Evolutionary conservation across 2,797 vertebrate species (phyloP).

Genomic region (Petrocephalus schoutedeni): DNA sequence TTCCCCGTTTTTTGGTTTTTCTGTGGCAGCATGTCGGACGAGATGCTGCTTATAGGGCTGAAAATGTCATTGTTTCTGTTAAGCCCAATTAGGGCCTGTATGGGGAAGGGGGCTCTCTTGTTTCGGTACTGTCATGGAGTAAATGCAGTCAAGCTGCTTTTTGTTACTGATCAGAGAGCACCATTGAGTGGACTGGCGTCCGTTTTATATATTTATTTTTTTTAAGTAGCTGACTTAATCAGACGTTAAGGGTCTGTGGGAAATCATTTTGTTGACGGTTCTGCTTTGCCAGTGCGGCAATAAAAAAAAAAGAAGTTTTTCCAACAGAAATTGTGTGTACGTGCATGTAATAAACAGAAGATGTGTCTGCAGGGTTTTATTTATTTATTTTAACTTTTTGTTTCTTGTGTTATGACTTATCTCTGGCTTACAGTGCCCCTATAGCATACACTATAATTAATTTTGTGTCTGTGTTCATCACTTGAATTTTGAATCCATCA

Average conservation of each 20-base stretch:
- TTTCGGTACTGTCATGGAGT: constrained; percentile 52
- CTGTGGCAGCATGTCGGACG: constrained; percentile 14
- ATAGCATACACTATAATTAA: background rate
- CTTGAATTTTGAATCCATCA: constrained; percentile 2
- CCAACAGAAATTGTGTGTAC: background rate
- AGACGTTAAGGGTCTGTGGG: background rate
- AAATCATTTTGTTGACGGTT: background rate
- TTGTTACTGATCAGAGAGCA: constrained; percentile 23
- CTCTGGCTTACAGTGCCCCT: background rate
- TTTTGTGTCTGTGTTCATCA: background rate
- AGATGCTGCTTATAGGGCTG: constrained; percentile 52
- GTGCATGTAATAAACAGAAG: background rate
- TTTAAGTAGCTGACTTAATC: constrained; percentile 20
- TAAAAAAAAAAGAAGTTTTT: background rate
- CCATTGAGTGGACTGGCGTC: constrained; percentile 8
- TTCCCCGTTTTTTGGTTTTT: background rate
- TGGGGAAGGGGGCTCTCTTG: constrained; percentile 62
- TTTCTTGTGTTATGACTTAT: background rate
- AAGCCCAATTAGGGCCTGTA: constrained; percentile 58
- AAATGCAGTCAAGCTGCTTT: constrained; percentile 57
- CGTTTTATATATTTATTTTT: background rate
- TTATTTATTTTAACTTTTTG: background rate
- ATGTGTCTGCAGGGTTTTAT: background rate
- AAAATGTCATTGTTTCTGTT: constrained; percentile 61
- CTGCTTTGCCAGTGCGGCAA: background rate